Conservation (phyloP, 1,140 invertebrate genomes). For the Megalonaias nervosa region DNA sequence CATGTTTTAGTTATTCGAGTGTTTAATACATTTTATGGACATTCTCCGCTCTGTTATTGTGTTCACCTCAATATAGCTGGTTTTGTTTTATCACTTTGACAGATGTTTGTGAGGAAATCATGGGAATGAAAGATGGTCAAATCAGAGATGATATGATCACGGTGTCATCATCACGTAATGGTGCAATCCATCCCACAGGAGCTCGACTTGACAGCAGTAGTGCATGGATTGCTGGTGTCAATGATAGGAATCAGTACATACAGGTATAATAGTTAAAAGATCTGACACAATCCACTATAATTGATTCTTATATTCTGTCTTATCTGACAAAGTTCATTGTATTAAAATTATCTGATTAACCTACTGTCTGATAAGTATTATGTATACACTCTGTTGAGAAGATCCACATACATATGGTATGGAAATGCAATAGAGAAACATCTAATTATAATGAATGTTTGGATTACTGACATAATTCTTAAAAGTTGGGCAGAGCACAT, state of each 20-base stretch:
- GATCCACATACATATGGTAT: too few relatives aligned
- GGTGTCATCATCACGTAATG: conserved; percentile 71
- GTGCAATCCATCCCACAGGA: conserved; percentile 51
- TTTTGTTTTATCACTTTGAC: conserved; percentile 11
- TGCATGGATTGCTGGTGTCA: conserved; percentile 57
- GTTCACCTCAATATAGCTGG: neutral
- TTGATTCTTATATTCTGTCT: neutral
- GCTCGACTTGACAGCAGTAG: conserved; percentile 60
- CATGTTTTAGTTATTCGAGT: neutral
- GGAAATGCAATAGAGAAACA: too few relatives aligned
- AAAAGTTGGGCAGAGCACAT: too few relatives aligned
- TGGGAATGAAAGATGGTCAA: conserved; percentile 77
- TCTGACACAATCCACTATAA: neutral
- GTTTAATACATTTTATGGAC: neutral
- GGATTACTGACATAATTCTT: too few relatives aligned
- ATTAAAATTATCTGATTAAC: neutral
- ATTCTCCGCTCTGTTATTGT: neutral
- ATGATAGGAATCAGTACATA: conserved; percentile 58
- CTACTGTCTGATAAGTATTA: neutral
- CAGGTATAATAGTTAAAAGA: conserved; percentile 29
- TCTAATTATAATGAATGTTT: too few relatives aligned
- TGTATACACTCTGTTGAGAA: neutral
- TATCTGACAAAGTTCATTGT: neutral
- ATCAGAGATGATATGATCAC: conserved; percentile 76
- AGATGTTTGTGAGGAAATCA: conserved; percentile 76